Conservation (phyloP, 2,797 vertebrate genomes). For the Phyllotis vaccarum region DNA sequence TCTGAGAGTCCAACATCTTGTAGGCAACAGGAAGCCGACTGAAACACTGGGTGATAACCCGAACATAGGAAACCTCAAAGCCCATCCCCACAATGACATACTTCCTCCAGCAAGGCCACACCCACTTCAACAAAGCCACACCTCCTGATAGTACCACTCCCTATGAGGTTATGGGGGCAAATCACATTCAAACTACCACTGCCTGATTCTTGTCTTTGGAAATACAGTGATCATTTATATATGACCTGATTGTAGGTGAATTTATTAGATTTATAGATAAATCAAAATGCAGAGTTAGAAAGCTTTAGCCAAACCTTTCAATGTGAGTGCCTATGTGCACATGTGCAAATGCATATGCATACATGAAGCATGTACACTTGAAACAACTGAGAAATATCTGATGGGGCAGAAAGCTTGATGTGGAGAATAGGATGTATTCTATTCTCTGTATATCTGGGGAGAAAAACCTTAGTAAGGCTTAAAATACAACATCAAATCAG, state of each 20-base stretch:
- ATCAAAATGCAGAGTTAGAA: conserved; percentile 1
- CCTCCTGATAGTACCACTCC: no score
- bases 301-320: neutral
- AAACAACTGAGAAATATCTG: conserved; percentile 1
- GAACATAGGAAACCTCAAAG: neutral
- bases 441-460: no score
- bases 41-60: neutral
- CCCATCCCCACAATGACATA: no score
- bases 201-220: neutral
- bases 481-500: neutral
- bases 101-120: no score
- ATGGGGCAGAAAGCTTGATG: neutral
- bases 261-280: conserved; percentile 16
- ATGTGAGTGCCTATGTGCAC: neutral
- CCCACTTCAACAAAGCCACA: no score
- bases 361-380: neutral
- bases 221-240: neutral
- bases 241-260: conserved; percentile 10
- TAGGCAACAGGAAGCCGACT: neutral
- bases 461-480: neutral
- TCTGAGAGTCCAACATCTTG: neutral
- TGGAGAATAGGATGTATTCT: neutral
- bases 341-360: neutral
- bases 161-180: no score
- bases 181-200: no score